Evolutionary conservation across 2,888 invertebrate genomes (phyloP).

Genomic region (Sialis fuliginosa): DNA sequence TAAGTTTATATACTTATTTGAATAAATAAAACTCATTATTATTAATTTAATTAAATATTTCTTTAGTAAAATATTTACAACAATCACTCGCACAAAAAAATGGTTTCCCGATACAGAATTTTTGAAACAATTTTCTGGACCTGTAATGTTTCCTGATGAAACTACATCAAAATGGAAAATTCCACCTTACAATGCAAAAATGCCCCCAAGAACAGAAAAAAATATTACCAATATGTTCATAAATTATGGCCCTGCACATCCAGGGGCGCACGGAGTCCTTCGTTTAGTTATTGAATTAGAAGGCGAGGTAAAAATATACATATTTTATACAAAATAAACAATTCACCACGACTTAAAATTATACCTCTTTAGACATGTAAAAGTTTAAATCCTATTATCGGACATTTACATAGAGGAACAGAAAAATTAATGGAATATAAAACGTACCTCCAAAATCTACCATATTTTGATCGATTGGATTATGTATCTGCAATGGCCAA

Average conservation of each 20-base stretch:
- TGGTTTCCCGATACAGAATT: slow-evolving; percentile 54
- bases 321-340: too few species aligned
- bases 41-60: too few species aligned
- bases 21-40: too few species aligned
- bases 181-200: slow-evolving; percentile 8
- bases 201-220: slow-evolving; percentile 30
- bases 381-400: slow-evolving; percentile 69
- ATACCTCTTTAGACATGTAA: slow-evolving; percentile 38
- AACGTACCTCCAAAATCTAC: slow-evolving; percentile 67
- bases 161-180: slow-evolving; percentile 18
- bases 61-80: too few species aligned
- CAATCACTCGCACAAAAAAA: slow-evolving; percentile 12
- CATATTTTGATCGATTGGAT: slow-evolving; percentile 76
- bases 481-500: slow-evolving; percentile 74
- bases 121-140: slow-evolving; percentile 32
- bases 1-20: too few species aligned
- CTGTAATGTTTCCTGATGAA: slow-evolving; percentile 37
- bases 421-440: slow-evolving; percentile 84
- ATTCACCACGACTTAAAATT: neutral
- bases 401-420: slow-evolving; percentile 71
- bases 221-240: slow-evolving; percentile 45
- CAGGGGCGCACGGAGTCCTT: slow-evolving; percentile 80
- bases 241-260: slow-evolving; percentile 83
- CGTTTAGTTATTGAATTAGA: slow-evolving; percentile 63
- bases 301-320: slow-evolving; percentile 39